Conservation (phyloP, 2,797 vertebrate species). For the Merluccius polli region DNA sequence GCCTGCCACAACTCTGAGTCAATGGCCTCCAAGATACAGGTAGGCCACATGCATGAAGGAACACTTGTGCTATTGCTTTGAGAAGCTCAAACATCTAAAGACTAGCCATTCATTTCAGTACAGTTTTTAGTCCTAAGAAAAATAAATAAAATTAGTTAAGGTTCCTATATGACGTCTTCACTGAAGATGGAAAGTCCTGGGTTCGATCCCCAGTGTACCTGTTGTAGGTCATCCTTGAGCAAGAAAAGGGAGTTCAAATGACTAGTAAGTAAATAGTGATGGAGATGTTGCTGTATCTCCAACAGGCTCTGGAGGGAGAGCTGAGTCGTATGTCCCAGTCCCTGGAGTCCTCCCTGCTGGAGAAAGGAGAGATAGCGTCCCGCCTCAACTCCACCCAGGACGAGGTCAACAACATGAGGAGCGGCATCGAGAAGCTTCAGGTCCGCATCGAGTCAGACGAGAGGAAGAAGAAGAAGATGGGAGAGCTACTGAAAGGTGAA, state of each 20-base stretch:
- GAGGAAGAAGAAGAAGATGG: constrained; percentile 73
- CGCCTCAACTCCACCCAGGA: constrained; percentile 81
- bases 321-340: constrained; percentile 71
- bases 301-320: constrained; percentile 66
- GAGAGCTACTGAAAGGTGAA: constrained; percentile 75
- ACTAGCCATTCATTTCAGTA: no score
- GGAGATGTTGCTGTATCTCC: background rate
- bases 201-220: background rate
- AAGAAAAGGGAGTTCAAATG: no score
- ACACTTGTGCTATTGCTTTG: no score
- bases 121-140: no score
- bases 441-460: constrained; percentile 89
- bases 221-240: background rate
- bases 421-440: constrained; percentile 86
- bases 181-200: background rate
- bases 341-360: constrained; percentile 78
- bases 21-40: constrained; percentile 73
- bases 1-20: constrained; percentile 67
- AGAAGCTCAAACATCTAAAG: no score
- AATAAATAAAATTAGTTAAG: background rate
- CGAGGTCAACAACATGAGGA: constrained; percentile 79
- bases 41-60: constrained; percentile 18
- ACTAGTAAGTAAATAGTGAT: background rate
- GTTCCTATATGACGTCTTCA: background rate
- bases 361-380: constrained; percentile 82